Evolutionary conservation across 2,113 vertebrate species (phyloP).

Genomic region (Cephalopterus ornatus): DNA sequence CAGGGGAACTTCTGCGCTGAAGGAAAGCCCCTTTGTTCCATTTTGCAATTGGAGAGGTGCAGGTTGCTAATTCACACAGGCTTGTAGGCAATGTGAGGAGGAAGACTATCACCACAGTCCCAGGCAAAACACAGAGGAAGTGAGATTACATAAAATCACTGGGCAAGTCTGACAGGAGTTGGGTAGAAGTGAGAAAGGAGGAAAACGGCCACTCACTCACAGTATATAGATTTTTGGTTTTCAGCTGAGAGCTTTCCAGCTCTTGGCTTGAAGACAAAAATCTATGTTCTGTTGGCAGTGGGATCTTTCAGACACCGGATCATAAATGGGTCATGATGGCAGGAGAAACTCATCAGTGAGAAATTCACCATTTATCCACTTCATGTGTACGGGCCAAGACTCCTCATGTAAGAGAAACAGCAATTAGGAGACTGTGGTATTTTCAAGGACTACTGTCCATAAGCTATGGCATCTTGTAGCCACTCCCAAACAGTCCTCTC

Average conservation of each 20-base stretch:
- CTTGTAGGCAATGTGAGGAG: neutral
- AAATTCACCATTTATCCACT: neutral
- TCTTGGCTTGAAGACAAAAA: neutral
- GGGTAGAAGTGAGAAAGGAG: neutral
- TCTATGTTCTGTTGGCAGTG: neutral
- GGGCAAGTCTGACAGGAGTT: neutral
- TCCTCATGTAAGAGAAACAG: neutral
- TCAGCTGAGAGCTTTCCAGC: neutral
- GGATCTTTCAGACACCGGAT: neutral
- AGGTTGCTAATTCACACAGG: neutral
- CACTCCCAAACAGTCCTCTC: neutral
- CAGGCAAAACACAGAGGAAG: neutral
- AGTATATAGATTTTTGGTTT: neutral
- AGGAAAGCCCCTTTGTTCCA: neutral
- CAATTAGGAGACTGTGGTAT: neutral
- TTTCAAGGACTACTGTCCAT: neutral
- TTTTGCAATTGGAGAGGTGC: neutral
- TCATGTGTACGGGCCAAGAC: neutral
- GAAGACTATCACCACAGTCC: neutral
- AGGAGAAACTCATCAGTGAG: neutral
- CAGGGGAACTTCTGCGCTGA: neutral
- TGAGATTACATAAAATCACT: neutral
- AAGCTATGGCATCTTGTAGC: neutral
- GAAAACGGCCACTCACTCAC: rapidly evolving
- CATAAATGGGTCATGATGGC: neutral